Percentiles rank a stretch among this genome's conserved stretches.
phyloP scores from a whole-genome alignment of 2,797 vertebrate species.

The Characodon lateralis region DNA sequence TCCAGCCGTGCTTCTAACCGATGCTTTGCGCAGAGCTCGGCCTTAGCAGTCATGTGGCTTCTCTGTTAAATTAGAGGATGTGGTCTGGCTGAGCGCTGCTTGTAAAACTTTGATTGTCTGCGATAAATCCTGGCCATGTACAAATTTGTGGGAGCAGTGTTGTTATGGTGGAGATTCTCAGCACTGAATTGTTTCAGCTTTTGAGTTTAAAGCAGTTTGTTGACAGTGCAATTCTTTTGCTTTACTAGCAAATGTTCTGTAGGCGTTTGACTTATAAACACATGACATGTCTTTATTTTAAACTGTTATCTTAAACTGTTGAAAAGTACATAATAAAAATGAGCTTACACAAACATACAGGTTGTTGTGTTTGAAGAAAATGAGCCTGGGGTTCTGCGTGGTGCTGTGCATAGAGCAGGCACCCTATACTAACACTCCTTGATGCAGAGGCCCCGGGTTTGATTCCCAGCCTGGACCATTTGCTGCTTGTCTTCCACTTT shows the following conservation, averaged over 20 bases:
- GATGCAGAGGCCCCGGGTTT: not conserved
- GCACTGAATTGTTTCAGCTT: conserved; percentile 47
- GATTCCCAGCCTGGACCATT: not conserved
- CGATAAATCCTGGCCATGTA: conserved; percentile 66
- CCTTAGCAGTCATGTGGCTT: conserved; percentile 49
- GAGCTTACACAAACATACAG: not conserved
- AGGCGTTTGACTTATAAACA: not conserved
- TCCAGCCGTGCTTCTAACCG: conserved; percentile 16
- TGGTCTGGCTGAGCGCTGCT: conserved; percentile 57
- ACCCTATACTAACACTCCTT: not conserved
- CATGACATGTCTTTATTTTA: not conserved
- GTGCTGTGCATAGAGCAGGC: not conserved
- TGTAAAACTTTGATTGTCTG: conserved; percentile 62
- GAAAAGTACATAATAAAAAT: not conserved
- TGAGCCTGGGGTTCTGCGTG: no score
- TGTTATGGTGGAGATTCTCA: conserved; percentile 64
- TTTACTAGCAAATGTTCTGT: conserved; percentile 35
- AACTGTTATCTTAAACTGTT: not conserved
- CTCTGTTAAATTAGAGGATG: conserved; percentile 63
- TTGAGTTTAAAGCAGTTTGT: conserved; percentile 52
- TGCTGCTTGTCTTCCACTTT: not conserved
- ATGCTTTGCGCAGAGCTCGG: conserved; percentile 33
- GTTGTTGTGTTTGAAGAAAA: not conserved
- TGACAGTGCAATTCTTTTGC: conserved; percentile 50
- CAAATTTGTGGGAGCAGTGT: conserved; percentile 54